Evolutionary conservation across 2,888 invertebrate species (phyloP).

Genomic region (Margaritifera margaritifera): DNA sequence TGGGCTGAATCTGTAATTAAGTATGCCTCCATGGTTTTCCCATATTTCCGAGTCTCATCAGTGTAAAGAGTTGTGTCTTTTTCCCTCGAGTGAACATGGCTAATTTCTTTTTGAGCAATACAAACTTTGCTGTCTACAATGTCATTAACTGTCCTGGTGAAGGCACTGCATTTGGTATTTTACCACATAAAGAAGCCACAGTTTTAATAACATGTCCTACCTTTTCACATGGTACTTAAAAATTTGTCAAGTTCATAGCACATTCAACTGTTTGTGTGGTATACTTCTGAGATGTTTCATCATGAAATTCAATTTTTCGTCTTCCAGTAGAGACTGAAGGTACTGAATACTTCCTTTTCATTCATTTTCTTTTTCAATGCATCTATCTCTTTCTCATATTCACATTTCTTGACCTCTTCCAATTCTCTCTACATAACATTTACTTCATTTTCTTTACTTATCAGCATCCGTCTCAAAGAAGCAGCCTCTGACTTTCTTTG

Average conservation of each 20-base stretch:
- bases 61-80: conserved; percentile 27
- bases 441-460: no score
- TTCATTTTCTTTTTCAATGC: no score
- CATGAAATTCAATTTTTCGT: conserved; percentile 3
- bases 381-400: no score
- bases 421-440: no score
- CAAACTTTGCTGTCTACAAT: conserved; percentile 27
- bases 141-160: conserved; percentile 25
- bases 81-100: conserved; percentile 6
- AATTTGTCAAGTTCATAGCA: conserved; percentile 31
- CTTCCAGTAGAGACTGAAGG: no score
- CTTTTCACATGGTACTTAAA: conserved; percentile 29
- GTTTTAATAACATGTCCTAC: conserved; percentile 26
- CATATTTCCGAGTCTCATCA: conserved; percentile 40
- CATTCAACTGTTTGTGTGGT: conserved; percentile 11
- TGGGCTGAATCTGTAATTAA: conserved; percentile 22
- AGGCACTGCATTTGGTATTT: conserved; percentile 18
- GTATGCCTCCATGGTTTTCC: conserved; percentile 24
- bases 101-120: conserved; percentile 22
- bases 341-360: no score
- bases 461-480: no score
- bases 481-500: no score
- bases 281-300: conserved; percentile 4
- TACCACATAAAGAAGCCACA: conserved; percentile 21
- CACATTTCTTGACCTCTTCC: no score